Evolutionary conservation across 2,113 vertebrate genomes (phyloP).

Genomic region (Elgaria multicarinata): DNA sequence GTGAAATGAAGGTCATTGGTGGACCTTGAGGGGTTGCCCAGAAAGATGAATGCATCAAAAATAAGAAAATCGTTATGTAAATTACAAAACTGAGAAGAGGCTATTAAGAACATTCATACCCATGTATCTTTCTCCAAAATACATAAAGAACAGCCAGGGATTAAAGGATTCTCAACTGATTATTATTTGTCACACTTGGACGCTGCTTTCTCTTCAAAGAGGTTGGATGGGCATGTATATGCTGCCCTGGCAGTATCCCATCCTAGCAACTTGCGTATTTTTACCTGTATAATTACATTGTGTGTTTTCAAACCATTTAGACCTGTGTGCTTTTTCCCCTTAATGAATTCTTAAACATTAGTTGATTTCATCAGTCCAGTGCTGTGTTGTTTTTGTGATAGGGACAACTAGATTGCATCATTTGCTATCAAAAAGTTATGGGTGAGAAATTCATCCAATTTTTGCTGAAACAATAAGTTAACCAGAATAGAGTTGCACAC

Average conservation of each 20-base stretch:
- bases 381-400: neutral
- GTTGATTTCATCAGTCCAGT: neutral
- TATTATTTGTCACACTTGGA: neutral
- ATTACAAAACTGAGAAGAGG: neutral
- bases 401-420: neutral
- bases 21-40: neutral
- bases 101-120: neutral
- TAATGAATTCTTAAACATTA: neutral
- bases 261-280: neutral
- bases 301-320: neutral
- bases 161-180: neutral
- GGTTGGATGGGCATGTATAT: neutral
- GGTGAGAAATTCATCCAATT: no score
- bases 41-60: neutral
- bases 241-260: no score
- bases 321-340: neutral
- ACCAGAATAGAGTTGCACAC: no score
- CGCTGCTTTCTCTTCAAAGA: neutral
- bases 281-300: neutral
- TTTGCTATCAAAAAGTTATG: neutral
- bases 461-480: no score
- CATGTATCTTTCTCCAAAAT: neutral
- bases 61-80: neutral
- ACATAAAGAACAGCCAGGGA: neutral
- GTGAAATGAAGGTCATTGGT: neutral